Base-by-base conservation (phyloP, 2,113 vertebrate genomes). In the Seriola rivoliana region DNA sequence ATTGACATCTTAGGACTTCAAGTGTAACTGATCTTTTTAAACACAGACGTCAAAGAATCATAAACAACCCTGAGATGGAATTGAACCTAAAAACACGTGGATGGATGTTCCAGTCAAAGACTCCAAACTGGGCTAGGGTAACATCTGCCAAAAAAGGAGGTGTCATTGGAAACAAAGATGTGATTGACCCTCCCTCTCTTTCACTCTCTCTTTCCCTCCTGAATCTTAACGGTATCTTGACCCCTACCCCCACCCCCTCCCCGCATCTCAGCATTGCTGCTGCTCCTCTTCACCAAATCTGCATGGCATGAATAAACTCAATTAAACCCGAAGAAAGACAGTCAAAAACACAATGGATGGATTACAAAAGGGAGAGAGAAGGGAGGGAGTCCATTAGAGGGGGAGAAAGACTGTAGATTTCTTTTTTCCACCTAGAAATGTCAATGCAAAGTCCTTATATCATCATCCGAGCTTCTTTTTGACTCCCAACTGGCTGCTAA, bases 301-400 rank as follows among this genome's bases (percentile, higher is more conserved):
- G 95, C 94, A 95, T 95, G 94, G 93, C 94, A 95, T 95, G 93
- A 94, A 91, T 78, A 80, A 88, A 89, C 91, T 76, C 69, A 78
- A 87, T 78, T 64, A n/a, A 88, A 80, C 40, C 66, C 5, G 52
- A 75, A 81, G 70, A 81, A 85, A 78, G 66, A 87, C 55, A 75
- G 59, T 80, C 73, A 79, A 68, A 81, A 57, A 87, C 79, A 81
- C 60, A 82, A 68, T 36, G 65, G 46, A 77, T 58, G 75, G 54
- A 71, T 64, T 78, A 8, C 32, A 63, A 75, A 59, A 65, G 75
- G 58, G 68, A 32, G 32, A 73, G 40, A 40, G 60, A 34, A 80
- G 50, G 48, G 34, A 71, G 58, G 23, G 67, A 16, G 66, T 25
- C 40, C 16, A 38, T 66, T 64, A 81, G 76, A 78, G 40, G 62